Conservation (phyloP, 2,888 invertebrate genomes). For the Philonicus albiceps region DNA sequence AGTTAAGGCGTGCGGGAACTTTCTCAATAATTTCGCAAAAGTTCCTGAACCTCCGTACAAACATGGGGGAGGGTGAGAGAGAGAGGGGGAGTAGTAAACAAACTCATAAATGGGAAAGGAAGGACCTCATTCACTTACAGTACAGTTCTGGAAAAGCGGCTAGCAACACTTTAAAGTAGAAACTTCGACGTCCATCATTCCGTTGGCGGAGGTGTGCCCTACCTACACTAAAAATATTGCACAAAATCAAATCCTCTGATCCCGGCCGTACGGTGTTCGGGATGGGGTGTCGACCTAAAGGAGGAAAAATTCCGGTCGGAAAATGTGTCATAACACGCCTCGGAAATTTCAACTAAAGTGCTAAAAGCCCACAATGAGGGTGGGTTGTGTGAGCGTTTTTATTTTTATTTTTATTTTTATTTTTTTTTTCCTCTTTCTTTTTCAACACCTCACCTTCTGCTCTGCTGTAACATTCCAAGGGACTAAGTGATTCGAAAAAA, state of each 20-base stretch:
- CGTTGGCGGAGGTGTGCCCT: neutral
- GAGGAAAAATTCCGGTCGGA: neutral
- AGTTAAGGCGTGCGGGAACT: neutral
- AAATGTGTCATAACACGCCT: neutral
- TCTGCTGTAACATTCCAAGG: neutral
- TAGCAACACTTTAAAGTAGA: neutral
- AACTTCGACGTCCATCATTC: neutral
- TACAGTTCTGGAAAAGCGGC: neutral
- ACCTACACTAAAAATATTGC: neutral
- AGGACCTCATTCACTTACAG: neutral
- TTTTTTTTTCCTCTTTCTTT: neutral
- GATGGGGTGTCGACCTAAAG: neutral
- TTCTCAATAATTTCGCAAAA: neutral
- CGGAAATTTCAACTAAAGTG: neutral
- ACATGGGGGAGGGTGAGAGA: too few species aligned
- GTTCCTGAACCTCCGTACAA: neutral
- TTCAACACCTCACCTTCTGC: neutral
- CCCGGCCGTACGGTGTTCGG: neutral
- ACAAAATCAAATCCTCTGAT: neutral
- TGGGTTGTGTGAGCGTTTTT: neutral
- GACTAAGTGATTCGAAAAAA: neutral
- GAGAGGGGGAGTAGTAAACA: neutral
- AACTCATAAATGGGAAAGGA: neutral
- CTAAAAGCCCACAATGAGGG: neutral
- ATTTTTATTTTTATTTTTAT: neutral